These are phyloP conservation scores for Phallusia fumigata DNA, from an alignment of 23 tunicate genomes.

Conservation along the genomic window DNA sequence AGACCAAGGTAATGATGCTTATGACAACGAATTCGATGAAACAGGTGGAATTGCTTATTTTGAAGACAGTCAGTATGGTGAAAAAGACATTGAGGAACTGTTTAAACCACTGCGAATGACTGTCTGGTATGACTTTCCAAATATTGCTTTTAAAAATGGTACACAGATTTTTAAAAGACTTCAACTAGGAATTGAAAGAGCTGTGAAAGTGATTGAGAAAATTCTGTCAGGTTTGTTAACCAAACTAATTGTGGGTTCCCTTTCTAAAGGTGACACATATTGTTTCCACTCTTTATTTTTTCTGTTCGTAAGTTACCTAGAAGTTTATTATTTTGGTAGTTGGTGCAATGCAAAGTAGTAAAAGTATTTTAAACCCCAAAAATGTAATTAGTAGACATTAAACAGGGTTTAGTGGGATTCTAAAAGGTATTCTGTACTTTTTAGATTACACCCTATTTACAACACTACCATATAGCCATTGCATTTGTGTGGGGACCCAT, in stretches of 20 bases:
- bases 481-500: too few relatives aligned
- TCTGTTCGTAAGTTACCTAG: too few relatives aligned
- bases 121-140: conserved; percentile 40
- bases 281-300: too few relatives aligned
- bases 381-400: too few relatives aligned
- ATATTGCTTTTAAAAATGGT: conserved; percentile 34
- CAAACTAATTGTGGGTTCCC: neutral
- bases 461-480: too few relatives aligned
- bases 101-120: conserved; percentile 50
- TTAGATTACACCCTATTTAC: too few relatives aligned
- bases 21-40: neutral
- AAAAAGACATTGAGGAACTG: conserved; percentile 12
- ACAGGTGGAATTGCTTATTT: neutral
- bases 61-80: neutral
- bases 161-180: conserved; percentile 49
- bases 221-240: conserved; percentile 57
- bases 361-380: too few relatives aligned
- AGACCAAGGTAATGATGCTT: neutral
- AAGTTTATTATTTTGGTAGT: too few relatives aligned
- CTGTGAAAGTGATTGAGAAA: conserved; percentile 32
- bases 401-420: too few relatives aligned
- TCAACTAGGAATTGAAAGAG: conserved; percentile 46
- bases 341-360: too few relatives aligned
- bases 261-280: too few relatives aligned
- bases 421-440: too few relatives aligned